These are phyloP conservation scores for Tachina fera DNA, from an alignment of 2,888 invertebrate genomes.

Conservation along the genomic window DNA sequence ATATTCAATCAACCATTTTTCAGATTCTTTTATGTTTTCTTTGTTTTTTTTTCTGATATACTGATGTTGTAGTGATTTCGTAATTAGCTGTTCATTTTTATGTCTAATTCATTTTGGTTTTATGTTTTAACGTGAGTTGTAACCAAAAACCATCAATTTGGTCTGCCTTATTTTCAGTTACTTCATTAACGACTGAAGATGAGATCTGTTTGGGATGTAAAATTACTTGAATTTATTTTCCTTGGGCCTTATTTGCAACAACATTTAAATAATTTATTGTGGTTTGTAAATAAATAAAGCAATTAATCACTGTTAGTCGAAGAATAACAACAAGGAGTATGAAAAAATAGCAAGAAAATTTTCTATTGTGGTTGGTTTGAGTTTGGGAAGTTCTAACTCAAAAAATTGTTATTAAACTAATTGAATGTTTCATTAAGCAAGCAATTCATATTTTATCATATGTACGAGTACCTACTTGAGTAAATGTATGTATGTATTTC, in stretches of 20 bases:
- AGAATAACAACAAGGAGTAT: neutral
- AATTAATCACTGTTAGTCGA: constrained; percentile 36
- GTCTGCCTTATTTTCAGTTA: constrained; percentile 6
- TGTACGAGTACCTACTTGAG: too few species aligned
- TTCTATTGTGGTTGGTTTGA: neutral
- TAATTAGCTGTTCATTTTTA: constrained; percentile 18
- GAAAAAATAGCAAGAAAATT: neutral
- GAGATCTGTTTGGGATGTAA: neutral
- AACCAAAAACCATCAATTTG: constrained; percentile 31
- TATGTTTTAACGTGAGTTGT: neutral
- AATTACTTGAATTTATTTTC: neutral
- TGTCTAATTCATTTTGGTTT: neutral
- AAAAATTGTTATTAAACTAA: too few species aligned
- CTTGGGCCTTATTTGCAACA: neutral
- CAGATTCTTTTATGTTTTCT: too few species aligned
- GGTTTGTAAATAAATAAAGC: neutral
- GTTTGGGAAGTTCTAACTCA: too few species aligned
- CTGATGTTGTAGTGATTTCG: neutral
- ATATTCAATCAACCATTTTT: constrained; percentile 16
- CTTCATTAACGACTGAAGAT: neutral
- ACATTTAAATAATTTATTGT: constrained; percentile 36
- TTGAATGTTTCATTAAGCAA: too few species aligned
- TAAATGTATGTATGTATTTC: too few species aligned
- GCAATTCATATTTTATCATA: too few species aligned
- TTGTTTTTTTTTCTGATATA: neutral